Evolutionary conservation across 2,888 invertebrate species (phyloP).

Genomic region (Tetragnatha montana): DNA sequence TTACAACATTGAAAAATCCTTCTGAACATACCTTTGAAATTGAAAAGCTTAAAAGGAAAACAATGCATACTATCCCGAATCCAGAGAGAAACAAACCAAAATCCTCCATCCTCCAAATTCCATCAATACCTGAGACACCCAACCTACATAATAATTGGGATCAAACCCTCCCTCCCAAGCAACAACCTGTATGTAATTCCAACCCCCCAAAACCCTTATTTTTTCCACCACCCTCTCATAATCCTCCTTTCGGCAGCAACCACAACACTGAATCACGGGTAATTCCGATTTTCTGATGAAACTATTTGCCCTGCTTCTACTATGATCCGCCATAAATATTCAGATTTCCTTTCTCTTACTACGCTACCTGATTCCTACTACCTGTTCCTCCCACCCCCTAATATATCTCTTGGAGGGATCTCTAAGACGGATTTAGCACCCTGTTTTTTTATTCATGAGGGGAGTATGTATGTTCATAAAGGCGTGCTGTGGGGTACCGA

Average conservation of each 20-base stretch:
- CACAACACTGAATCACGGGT: not conserved
- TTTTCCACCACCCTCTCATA: not conserved
- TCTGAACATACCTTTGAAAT: too few species aligned
- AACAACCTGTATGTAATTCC: not conserved
- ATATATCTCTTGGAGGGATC: slow-evolving; percentile 6
- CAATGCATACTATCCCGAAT: too few species aligned
- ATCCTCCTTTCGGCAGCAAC: not conserved
- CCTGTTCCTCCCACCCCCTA: not conserved
- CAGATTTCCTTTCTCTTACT: not conserved
- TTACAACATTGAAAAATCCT: not conserved
- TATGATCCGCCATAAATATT: slow-evolving; percentile 29
- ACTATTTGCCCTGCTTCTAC: not conserved
- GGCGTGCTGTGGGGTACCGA: not conserved
- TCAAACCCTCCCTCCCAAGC: not conserved
- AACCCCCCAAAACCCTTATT: not conserved
- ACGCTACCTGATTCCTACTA: not conserved
- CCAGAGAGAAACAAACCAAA: not conserved
- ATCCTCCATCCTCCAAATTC: not conserved
- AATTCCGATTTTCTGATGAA: not conserved
- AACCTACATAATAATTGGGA: not conserved
- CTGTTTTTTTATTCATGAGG: slow-evolving; percentile 59
- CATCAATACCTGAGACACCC: not conserved
- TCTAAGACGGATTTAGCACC: slow-evolving; percentile 31
- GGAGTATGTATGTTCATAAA: slow-evolving; percentile 41
- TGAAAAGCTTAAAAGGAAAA: too few species aligned